Evolutionary conservation across 2,888 invertebrate genomes (phyloP).

Genomic region (Diarsia brunnea): DNA sequence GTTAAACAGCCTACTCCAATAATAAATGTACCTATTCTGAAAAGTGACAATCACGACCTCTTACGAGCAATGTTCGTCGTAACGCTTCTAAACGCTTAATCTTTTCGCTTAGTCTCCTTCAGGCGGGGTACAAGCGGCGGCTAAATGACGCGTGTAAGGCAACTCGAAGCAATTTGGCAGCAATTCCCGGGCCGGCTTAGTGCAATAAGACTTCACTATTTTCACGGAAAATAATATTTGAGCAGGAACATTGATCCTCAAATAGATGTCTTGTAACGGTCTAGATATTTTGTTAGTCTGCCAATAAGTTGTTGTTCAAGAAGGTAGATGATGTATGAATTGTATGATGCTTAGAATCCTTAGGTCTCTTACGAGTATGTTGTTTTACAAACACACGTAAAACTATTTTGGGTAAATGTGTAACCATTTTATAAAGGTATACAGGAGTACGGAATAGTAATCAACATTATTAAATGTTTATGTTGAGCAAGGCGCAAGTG

Average conservation of each 20-base stretch:
- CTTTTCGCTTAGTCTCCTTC: conserved; percentile 63
- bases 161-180: conserved; percentile 88
- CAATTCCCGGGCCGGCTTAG: conserved; percentile 76
- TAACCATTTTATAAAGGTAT: neutral
- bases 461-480: no score
- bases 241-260: conserved; percentile 66
- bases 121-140: conserved; percentile 67
- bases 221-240: conserved; percentile 78
- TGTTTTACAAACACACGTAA: neutral
- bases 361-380: neutral
- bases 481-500: no score
- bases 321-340: neutral
- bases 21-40: conserved; percentile 44
- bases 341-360: neutral
- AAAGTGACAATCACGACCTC: conserved; percentile 45
- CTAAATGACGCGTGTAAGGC: conserved; percentile 88
- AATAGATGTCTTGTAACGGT: conserved; percentile 59
- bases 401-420: neutral
- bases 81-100: conserved; percentile 61
- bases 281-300: conserved; percentile 35
- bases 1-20: conserved; percentile 1
- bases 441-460: no score
- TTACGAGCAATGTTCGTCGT: conserved; percentile 46
- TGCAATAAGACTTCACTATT: conserved; percentile 77
- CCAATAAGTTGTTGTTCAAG: conserved; percentile 16